These are phyloP conservation scores for Platypus cylindrus DNA, from an alignment of 2,888 invertebrate species.

Conservation along the genomic window DNA sequence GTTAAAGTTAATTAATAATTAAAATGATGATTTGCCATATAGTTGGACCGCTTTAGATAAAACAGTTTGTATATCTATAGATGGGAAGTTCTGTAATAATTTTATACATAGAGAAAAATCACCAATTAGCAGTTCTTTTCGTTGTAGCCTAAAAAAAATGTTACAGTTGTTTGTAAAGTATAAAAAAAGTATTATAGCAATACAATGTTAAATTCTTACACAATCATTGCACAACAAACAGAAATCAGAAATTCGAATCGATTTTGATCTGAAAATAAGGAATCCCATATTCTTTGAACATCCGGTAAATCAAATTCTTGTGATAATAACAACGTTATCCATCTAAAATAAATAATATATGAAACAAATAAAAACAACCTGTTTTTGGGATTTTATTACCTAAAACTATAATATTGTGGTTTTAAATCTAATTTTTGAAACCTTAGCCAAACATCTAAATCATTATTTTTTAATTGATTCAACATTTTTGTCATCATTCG, in stretches of 20 bases:
- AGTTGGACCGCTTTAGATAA: conserved; percentile 64
- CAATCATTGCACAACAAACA: conserved; percentile 94
- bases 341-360: conserved; percentile 44
- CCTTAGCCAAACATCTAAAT: conserved; percentile 61
- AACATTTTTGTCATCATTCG: conserved; percentile 78
- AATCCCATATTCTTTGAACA: conserved; percentile 95
- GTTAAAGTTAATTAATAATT: too few relatives aligned
- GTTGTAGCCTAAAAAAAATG: conserved; percentile 52
- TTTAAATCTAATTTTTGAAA: conserved; percentile 74
- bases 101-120: conserved; percentile 94
- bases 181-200: neutral
- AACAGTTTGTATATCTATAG: conserved; percentile 75
- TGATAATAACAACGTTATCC: conserved; percentile 88
- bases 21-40: conserved; percentile 32
- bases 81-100: conserved; percentile 83
- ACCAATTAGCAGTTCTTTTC: conserved; percentile 67
- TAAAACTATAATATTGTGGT: conserved; percentile 93
- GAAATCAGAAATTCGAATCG: conserved; percentile 85
- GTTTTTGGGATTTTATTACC: conserved; percentile 39
- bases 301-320: conserved; percentile 98
- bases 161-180: neutral
- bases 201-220: conserved; percentile 53
- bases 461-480: conserved; percentile 61
- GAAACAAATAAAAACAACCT: too few relatives aligned
- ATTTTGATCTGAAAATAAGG: conserved; percentile 78